Evolutionary conservation across 2,888 invertebrate species (phyloP), one percentile per base, ranked within the genome.

Genomic region (Osmoderma eremita): DNA sequence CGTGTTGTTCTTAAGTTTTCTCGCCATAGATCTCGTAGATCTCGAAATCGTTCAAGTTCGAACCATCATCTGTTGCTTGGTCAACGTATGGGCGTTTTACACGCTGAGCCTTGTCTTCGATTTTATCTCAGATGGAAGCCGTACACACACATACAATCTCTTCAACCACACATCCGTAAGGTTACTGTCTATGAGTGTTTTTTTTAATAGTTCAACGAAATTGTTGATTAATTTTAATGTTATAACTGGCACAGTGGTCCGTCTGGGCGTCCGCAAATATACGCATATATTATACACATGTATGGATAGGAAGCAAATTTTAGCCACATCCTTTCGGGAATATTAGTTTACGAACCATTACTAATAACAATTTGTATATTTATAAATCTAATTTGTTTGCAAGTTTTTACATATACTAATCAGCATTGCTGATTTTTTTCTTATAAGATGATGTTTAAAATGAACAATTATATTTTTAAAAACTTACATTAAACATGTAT

Each of bases 81-180:
- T 70, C 72, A 69, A 72, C 67, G 72, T 71, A 73, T 74, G 74
- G 74, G 74, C 74, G 76, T 75, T 66, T 65, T 74, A 75, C 73
- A 73, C 63, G 58, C 30, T 20, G 48, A 45, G 42, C 24, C 36
- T 61, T 45, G 58, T 61, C 24, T 45, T 61, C 30, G 58, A 61
- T 61, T 45, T 61, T 61, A 61, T 61, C 58, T 61, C 45, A 45
- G 17, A 45, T 45, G 30, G 18, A 61, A 61, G 45, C 58, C 45
- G 45, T 61, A 61, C 18, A 18, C 45, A 61, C 58, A 61, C 42
- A 24, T 24, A 58, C 39, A 24, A 15, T 24, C 58, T 22, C 41
- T 12, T 41, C 20, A 18, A 22, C n/a, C 15, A 38, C 41, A 58
- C 24, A 45, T 30, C 30, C 18, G 41, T 41, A 41, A 45, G 58